Base-by-base conservation (phyloP, 1,140 invertebrate genomes). In the Ostrea edulis region DNA sequence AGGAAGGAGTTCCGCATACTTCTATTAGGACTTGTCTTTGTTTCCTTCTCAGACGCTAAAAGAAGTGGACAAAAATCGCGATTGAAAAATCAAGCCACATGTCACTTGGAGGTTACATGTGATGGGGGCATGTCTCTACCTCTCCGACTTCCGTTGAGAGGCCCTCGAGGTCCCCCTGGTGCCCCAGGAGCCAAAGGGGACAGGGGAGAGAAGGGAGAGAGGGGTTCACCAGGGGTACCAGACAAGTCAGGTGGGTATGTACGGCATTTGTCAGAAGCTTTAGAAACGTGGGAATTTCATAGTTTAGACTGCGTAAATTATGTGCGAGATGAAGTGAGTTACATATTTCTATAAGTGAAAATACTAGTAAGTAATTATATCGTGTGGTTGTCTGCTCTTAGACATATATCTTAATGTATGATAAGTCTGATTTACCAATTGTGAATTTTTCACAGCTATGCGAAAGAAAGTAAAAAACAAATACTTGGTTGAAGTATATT, bases 191-290 rank as follows among this genome's bases (percentile, higher is more conserved):
- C 83, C 12, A 92, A 90, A 81, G 93, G 93, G 52, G 89, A 92
- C 9, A 62, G 85, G 17, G 93, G 93, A 35, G 85, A 89, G 58
- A 90, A 89, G 35, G 93, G 93, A 51, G 68, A 83, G 8, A 91
- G 92, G 22, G 92, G 92, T 84, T 44, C 91, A 62, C 92, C 92
- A 29, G 93, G 93, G 62, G 53, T 93, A 58, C 92, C 92, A n/a
- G 93, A 92, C 44, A 65, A 90, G 44, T 88, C 91, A 84, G 92
- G 92, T 92, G 83, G 54, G 89, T n/a, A n/a, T n/a, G n/a, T n/a
- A n/a, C n/a, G n/a, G n/a, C n/a, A n/a, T n/a, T n/a, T n/a, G n/a
- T n/a, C n/a, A n/a, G n/a, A n/a, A n/a, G n/a, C n/a, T n/a, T n/a
- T n/a, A n/a, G n/a, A n/a, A n/a, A n/a, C n/a, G n/a, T n/a, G n/a